These are phyloP conservation scores for Neodiprion fabricii DNA, from an alignment of 1,140 invertebrate species.

Conservation along the genomic window DNA sequence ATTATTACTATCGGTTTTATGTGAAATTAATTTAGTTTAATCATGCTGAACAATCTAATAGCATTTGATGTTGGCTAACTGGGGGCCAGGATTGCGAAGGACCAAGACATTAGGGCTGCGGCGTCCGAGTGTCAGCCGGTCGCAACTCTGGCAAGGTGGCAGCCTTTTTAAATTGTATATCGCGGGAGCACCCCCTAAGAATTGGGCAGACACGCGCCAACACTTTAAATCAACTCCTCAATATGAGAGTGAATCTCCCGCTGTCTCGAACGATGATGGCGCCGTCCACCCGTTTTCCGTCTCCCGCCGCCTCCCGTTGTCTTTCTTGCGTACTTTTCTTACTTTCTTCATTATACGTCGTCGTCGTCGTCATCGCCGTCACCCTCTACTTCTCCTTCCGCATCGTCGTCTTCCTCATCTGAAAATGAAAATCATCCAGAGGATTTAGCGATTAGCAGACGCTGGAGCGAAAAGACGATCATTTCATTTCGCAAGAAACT, in stretches of 20 bases:
- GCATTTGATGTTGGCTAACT: constrained; percentile 59
- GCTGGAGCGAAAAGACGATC: too few species aligned
- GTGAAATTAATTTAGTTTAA: neutral
- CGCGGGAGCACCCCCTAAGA: constrained; percentile 42
- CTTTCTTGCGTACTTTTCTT: constrained; percentile 54
- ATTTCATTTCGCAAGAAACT: too few species aligned
- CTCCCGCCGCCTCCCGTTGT: constrained; percentile 36
- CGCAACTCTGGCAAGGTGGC: constrained; percentile 56
- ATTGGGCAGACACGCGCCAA: constrained; percentile 53
- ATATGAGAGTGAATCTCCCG: constrained; percentile 60
- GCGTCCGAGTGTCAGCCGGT: constrained; percentile 45
- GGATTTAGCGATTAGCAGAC: too few species aligned
- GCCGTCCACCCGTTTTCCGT: constrained; percentile 39
- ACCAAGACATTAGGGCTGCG: constrained; percentile 33
- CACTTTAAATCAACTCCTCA: constrained; percentile 54
- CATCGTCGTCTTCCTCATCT: constrained; percentile 68
- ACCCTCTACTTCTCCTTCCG: constrained; percentile 67
- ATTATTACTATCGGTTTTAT: neutral
- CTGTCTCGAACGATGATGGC: constrained; percentile 53
- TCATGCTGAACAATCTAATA: constrained; percentile 52
- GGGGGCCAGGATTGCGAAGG: constrained; percentile 18
- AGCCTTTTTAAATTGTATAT: constrained; percentile 44
- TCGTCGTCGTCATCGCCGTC: constrained; percentile 65
- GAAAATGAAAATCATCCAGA: constrained; percentile 47
- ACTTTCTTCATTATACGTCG: constrained; percentile 62